A percentile compares a stretch with the other conserved stretches of the same genome.
Evolutionary conservation across 2,113 vertebrate species (phyloP).

Genomic region (Cromileptes altivelis): DNA sequence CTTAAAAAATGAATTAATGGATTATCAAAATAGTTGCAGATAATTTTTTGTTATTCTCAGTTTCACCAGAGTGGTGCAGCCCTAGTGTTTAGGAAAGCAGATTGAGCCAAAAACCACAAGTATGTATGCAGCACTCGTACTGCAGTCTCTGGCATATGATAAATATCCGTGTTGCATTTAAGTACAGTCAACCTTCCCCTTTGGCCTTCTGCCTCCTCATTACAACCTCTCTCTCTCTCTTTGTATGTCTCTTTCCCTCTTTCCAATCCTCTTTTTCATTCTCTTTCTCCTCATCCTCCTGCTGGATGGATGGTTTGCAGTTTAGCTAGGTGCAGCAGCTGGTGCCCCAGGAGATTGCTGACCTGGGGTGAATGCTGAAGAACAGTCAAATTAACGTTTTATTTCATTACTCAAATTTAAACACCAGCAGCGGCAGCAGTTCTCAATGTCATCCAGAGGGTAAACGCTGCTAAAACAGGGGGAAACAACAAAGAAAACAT

Average conservation of each 20-base stretch:
- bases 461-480: conserved; percentile 44
- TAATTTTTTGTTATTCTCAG: neutral
- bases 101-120: neutral
- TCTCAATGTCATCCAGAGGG: conserved; percentile 75
- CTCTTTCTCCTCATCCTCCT: neutral
- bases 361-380: conserved; percentile 67
- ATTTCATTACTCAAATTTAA: conserved; percentile 74
- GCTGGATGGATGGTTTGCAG: conserved; percentile 41
- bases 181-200: conserved; percentile 18
- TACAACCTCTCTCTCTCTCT: neutral
- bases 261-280: neutral
- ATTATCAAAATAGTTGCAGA: neutral
- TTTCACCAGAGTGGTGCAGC: neutral
- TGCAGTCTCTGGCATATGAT: neutral
- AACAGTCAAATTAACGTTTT: conserved; percentile 74
- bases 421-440: conserved; percentile 40
- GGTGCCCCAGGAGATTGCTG: conserved; percentile 56
- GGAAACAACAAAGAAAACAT: conserved; percentile 21
- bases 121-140: too few relatives aligned
- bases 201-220: neutral
- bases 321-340: conserved; percentile 46
- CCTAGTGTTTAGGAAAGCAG: neutral
- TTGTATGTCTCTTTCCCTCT: neutral
- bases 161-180: conserved; percentile 3
- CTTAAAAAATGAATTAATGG: neutral